Percentiles rank a stretch among this genome's conserved stretches.
Conservation (phyloP, 1,140 invertebrate species). For the Euura lappo region DNA sequence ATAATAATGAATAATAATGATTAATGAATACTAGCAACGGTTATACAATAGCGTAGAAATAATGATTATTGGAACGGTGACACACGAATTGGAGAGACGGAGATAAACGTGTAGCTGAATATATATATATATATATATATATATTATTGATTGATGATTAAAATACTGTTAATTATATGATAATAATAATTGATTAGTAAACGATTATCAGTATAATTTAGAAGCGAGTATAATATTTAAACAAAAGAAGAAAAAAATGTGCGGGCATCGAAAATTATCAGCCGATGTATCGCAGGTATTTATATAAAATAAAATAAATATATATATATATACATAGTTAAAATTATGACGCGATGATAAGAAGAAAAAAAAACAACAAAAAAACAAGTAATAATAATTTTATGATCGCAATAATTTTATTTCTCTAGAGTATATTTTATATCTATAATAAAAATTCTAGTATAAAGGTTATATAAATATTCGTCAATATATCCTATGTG, state of each 20-base stretch:
- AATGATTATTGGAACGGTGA: too few relatives aligned
- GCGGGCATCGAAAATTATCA: too few relatives aligned
- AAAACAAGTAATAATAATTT: not conserved
- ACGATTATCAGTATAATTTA: not conserved
- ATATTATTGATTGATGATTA: slow-evolving; percentile 8
- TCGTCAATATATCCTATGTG: slow-evolving; percentile 27
- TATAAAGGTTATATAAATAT: not conserved
- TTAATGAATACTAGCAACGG: too few relatives aligned
- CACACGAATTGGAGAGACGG: too few relatives aligned
- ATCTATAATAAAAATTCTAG: too few relatives aligned
- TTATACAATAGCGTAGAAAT: too few relatives aligned
- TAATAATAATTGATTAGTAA: not conserved
- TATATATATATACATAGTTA: not conserved
- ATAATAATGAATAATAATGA: too few relatives aligned
- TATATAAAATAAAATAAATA: not conserved
- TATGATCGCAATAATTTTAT: not conserved
- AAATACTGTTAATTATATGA: not conserved
- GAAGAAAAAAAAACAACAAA: not conserved
- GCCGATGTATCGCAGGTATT: too few relatives aligned
- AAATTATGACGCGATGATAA: not conserved
- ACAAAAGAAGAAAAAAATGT: too few relatives aligned
- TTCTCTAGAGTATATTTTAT: not conserved
- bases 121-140: slow-evolving; percentile 19
- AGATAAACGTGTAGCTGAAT: not conserved
- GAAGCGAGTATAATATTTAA: too few relatives aligned